Evolutionary conservation across 2,113 vertebrate genomes (phyloP), one percentile per base, ranked within the genome.

Genomic region (Corythornis cristatus): DNA sequence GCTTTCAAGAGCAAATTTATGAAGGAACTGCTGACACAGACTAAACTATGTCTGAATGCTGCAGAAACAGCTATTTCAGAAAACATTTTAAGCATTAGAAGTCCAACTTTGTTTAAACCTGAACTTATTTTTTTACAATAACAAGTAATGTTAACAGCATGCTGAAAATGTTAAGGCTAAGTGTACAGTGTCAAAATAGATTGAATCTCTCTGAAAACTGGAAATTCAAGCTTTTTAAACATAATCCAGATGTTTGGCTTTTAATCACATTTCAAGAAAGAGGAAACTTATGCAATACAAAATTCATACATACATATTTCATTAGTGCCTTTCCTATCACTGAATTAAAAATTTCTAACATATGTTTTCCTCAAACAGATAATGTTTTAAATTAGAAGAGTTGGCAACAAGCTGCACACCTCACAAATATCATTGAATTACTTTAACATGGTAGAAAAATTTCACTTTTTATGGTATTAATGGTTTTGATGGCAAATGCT

Each of bases 241-340:
- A 89, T 96, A 97, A 98, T 97, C 97, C 97, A 98, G 98, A 98
- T 98, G 98, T 98, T 98, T 98, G 97, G 97, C 97, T 97, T 98
- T 95, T 97, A 98, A 98, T 98, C 97, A 97, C 93, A 97, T 97
- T 98, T 97, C 95, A 96, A 97, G 97, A 98, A 97, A 97, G 94
- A 97, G 65, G 89, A 97, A 98, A 96, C 97, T 96, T 97, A 96
- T 96, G 97, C 93, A 96, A 98, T 98, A 97, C 89, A 97, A 97
- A 97, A 98, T 98, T 96, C 96, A 97, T 97, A 97, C 97, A 98
- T 98, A 92, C 97, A 96, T 97, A 97, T 98, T 98, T 97, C 97
- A 98, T 98, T 98, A 98, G 95, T 97, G 97, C 71, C 95, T 97
- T 97, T 98, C 97, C 96, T 98, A 98, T 97, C 60, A 54, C 96